phyloP scores from a whole-genome alignment of 2,888 invertebrate genomes.

The Drosophila macrospina region DNA sequence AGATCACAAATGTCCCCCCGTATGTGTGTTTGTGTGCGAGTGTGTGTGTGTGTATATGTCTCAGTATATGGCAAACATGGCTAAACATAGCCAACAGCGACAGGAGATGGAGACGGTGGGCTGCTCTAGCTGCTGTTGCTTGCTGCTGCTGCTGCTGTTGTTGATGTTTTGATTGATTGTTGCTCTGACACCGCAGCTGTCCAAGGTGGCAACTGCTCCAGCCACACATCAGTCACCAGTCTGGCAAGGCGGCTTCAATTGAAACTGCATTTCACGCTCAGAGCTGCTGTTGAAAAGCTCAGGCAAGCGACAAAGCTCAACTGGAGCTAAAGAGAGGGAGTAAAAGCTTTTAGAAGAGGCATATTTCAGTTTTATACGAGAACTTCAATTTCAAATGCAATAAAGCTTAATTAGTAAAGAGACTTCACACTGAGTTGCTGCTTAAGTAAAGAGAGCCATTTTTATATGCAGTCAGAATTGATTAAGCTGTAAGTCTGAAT shows the following conservation, averaged over 20 bases:
- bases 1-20: conserved; percentile 62
- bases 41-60: conserved; percentile 39
- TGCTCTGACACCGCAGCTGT: conserved; percentile 53
- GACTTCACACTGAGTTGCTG: no score
- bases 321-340: neutral
- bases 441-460: no score
- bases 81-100: conserved; percentile 62
- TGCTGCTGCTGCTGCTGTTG: conserved; percentile 43
- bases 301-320: neutral
- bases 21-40: no score
- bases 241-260: conserved; percentile 2
- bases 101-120: conserved; percentile 36
- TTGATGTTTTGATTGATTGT: conserved; percentile 79
- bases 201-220: conserved; percentile 48
- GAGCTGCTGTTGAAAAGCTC: neutral
- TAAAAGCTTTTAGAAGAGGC: neutral
- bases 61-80: conserved; percentile 52
- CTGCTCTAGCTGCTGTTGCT: conserved; percentile 9
- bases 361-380: no score
- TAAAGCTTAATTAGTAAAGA: no score
- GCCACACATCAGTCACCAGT: conserved; percentile 5
- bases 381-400: no score
- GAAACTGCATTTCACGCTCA: neutral
- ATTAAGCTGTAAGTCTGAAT: no score
- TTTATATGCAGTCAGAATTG: no score